These are phyloP conservation scores for Pammene aurita DNA, from an alignment of 2,888 invertebrate species.

Conservation along the genomic window DNA sequence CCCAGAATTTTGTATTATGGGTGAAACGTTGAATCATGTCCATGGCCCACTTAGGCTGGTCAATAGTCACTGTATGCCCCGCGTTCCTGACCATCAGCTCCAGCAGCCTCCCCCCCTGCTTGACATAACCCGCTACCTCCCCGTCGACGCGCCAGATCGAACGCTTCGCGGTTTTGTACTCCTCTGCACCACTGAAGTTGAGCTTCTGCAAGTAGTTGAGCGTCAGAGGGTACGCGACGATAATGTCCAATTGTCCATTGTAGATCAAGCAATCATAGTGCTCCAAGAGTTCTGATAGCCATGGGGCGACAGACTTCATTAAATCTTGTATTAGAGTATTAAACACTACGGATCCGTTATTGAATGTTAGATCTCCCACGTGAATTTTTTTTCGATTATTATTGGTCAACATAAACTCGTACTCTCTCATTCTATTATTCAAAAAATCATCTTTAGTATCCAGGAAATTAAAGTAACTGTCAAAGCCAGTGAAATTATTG, in stretches of 20 bases:
- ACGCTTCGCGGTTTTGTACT: slow-evolving; percentile 82
- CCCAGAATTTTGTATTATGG: background rate
- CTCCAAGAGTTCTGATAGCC: slow-evolving; percentile 83
- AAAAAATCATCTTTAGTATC: slow-evolving; percentile 81
- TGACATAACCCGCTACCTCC: slow-evolving; percentile 85
- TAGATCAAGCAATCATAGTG: slow-evolving; percentile 87
- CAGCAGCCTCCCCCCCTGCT: slow-evolving; percentile 5
- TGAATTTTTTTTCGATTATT: slow-evolving; percentile 87
- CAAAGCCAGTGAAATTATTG: slow-evolving; percentile 14
- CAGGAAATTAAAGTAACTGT: background rate
- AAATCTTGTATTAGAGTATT: slow-evolving; percentile 85
- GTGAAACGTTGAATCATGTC: slow-evolving; percentile 6
- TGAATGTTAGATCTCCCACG: slow-evolving; percentile 87
- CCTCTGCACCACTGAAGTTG: slow-evolving; percentile 80
- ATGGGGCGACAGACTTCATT: slow-evolving; percentile 86
- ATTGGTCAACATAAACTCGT: slow-evolving; percentile 40
- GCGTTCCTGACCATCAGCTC: slow-evolving; percentile 48
- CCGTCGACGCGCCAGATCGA: slow-evolving; percentile 83
- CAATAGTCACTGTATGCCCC: slow-evolving; percentile 80
- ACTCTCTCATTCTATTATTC: slow-evolving; percentile 72
- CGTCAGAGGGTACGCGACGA: slow-evolving; percentile 90
- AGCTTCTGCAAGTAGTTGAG: slow-evolving; percentile 86
- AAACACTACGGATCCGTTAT: slow-evolving; percentile 79
- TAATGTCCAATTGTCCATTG: slow-evolving; percentile 92
- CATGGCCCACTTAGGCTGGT: slow-evolving; percentile 85